Conservation (phyloP, 2,888 invertebrate species). For the Oligia strigilis region DNA sequence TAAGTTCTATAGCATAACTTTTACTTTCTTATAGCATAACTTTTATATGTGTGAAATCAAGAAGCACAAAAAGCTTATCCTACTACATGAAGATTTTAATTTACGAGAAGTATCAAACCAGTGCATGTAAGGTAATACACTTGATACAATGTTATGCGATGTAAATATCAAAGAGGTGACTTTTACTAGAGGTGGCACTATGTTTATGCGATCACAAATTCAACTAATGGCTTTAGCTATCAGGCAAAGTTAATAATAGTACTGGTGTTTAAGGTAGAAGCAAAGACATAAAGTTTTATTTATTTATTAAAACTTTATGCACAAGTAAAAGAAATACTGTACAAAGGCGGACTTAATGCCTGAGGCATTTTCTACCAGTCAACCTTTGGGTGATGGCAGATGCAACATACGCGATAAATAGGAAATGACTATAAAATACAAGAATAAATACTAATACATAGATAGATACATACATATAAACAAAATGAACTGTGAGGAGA, state of each 20-base stretch:
- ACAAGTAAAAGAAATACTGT: no score
- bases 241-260: constrained; percentile 1
- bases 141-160: constrained; percentile 43
- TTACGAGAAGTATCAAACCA: constrained; percentile 40
- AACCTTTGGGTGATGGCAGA: no score
- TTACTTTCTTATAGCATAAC: background rate
- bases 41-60: constrained; percentile 32
- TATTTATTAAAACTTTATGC: no score
- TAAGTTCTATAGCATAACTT: background rate
- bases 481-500: no score
- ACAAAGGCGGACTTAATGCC: no score
- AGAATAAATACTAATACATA: no score
- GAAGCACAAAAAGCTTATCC: constrained; percentile 39
- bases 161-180: constrained; percentile 38
- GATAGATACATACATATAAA: no score
- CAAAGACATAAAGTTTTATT: background rate
- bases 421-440: no score
- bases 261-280: background rate
- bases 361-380: no score
- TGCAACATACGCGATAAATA: no score
- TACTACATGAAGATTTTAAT: constrained; percentile 35
- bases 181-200: constrained; percentile 32
- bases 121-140: constrained; percentile 40
- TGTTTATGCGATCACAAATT: constrained; percentile 33
- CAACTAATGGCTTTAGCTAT: constrained; percentile 6